phyloP scores from a whole-genome alignment of 2,888 invertebrate species.

The Lasioglossum morio region DNA sequence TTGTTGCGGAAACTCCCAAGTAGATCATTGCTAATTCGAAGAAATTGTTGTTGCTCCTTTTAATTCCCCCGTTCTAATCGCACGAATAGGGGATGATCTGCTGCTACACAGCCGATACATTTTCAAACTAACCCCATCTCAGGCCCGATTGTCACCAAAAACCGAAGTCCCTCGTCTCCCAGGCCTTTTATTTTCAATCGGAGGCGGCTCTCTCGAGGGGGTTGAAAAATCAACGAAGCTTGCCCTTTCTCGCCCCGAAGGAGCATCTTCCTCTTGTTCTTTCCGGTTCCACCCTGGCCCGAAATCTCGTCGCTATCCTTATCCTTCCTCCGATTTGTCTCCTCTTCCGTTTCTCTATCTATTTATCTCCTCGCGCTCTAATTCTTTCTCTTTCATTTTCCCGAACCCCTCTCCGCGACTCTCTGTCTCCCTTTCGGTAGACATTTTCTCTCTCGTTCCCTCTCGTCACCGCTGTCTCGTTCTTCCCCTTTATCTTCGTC shows the following conservation, averaged over 20 bases:
- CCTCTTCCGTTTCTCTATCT: conserved; percentile 22
- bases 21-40: neutral
- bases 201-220: neutral
- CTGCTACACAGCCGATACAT: neutral
- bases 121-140: neutral
- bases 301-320: neutral
- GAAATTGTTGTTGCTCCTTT: neutral
- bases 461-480: neutral
- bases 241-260: conserved; percentile 1
- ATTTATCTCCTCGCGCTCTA: conserved; percentile 49
- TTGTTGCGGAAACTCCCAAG: neutral
- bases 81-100: neutral
- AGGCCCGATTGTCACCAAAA: neutral
- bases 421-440: neutral
- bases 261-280: neutral
- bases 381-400: conserved; percentile 38
- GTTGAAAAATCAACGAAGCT: conserved; percentile 3
- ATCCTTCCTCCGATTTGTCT: neutral
- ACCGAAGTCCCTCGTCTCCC: neutral
- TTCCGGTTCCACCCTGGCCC: neutral
- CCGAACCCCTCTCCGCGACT: neutral
- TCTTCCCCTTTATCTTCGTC: neutral
- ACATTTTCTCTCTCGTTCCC: neutral
- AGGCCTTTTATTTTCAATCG: neutral
- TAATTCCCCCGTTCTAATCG: neutral